Evolutionary conservation across 2,888 invertebrate genomes (phyloP).

Genomic region (Chorisops tibialis): DNA sequence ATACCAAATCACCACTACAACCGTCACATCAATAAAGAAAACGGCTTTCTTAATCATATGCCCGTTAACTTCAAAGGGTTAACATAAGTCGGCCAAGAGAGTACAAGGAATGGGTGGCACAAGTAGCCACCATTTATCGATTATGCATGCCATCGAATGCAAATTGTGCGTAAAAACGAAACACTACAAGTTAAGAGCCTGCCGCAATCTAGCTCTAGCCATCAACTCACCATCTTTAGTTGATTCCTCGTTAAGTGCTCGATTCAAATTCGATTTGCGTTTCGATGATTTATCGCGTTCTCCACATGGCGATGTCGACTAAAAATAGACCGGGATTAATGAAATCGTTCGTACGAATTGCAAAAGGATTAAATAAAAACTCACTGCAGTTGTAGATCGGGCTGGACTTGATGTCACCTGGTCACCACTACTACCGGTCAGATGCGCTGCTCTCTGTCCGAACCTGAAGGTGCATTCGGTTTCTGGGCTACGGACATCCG

Average conservation of each 20-base stretch:
- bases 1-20: too few species aligned
- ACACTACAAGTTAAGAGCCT: too few species aligned
- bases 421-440: conserved; percentile 27
- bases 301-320: conserved; percentile 48
- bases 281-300: conserved; percentile 64
- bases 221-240: conserved; percentile 48
- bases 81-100: too few species aligned
- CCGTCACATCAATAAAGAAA: too few species aligned
- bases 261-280: conserved; percentile 64
- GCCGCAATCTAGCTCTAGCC: too few species aligned
- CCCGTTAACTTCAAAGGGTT: too few species aligned
- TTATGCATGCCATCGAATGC: too few species aligned
- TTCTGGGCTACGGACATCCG: conserved; percentile 32
- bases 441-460: conserved; percentile 42
- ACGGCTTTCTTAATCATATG: too few species aligned
- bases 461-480: conserved; percentile 43
- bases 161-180: too few species aligned
- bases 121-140: too few species aligned
- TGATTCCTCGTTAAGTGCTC: conserved; percentile 53
- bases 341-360: neutral
- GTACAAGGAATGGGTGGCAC: too few species aligned
- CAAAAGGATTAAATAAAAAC: conserved; percentile 4
- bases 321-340: conserved; percentile 1
- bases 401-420: conserved; percentile 44
- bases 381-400: conserved; percentile 43